Conservation (phyloP, 1,140 invertebrate species). For the Helicoverpa armigera region DNA sequence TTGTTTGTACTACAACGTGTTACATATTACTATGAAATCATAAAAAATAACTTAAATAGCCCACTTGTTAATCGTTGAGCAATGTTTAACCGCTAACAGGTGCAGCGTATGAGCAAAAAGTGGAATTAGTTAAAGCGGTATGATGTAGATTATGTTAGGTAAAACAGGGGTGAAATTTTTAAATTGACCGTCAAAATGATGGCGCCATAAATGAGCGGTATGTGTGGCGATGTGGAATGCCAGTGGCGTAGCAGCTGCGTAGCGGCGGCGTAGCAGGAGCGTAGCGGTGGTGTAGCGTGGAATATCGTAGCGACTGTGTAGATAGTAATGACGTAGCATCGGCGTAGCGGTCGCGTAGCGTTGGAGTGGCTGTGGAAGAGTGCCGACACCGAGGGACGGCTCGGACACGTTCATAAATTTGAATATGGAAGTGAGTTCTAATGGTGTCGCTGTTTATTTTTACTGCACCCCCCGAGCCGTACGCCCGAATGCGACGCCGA, state of each 20-base stretch:
- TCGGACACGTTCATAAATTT: conserved; percentile 85
- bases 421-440: conserved; percentile 87
- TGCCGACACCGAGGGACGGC: conserved; percentile 33
- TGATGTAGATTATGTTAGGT: conserved; percentile 49
- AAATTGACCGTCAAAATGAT: conserved; percentile 81
- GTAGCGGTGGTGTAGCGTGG: not conserved
- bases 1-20: conserved; percentile 48
- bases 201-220: conserved; percentile 72
- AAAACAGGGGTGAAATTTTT: conserved; percentile 76
- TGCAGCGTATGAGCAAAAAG: not conserved
- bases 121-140: conserved; percentile 19
- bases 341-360: not conserved
- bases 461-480: conserved; percentile 84
- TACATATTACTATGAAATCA: conserved; percentile 45
- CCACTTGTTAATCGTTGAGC: conserved; percentile 30
- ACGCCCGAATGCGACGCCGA: conserved; percentile 85
- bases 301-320: not conserved
- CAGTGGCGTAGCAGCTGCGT: conserved; percentile 9
- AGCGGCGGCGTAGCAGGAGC: not conserved
- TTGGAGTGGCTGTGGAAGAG: conserved; percentile 30
- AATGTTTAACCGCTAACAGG: conserved; percentile 32
- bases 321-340: not conserved
- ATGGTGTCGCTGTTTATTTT: conserved; percentile 86
- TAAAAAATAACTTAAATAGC: conserved; percentile 36
- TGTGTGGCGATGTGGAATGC: conserved; percentile 1